phyloP scores from a whole-genome alignment of 2,113 vertebrate species.

The Butorides virescens region DNA sequence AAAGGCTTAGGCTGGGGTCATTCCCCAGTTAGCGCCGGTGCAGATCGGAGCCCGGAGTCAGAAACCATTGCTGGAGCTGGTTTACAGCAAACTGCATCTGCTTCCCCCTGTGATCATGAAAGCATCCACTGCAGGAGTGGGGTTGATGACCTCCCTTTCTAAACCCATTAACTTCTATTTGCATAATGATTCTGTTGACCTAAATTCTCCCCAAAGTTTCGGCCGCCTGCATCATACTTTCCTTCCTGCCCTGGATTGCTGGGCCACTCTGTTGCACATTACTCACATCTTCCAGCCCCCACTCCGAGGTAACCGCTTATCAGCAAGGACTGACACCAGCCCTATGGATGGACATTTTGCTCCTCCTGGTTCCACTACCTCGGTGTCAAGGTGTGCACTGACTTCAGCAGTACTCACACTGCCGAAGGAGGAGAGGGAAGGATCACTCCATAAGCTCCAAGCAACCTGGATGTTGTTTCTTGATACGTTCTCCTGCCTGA shows the following conservation, averaged over 20 bases:
- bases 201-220: constrained; percentile 55
- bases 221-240: not conserved
- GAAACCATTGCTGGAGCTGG: not conserved
- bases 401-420: not conserved
- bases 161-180: constrained; percentile 10
- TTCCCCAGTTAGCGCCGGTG: not conserved
- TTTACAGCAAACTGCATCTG: not conserved
- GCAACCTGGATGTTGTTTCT: constrained; percentile 1
- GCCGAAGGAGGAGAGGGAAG: not conserved
- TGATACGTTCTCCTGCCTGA: not conserved
- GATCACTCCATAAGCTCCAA: not conserved
- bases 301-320: not conserved
- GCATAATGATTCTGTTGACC: constrained; percentile 42
- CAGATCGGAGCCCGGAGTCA: not conserved
- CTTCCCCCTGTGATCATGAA: not conserved
- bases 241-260: not conserved
- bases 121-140: not conserved
- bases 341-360: accelerated
- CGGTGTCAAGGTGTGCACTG: not conserved
- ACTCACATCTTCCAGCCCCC: not conserved
- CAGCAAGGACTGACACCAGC: not conserved
- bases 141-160: not conserved
- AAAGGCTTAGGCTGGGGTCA: not conserved
- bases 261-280: not conserved
- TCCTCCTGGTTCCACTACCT: not conserved